Evolutionary conservation across 35 echinoderm and acorn worm genomes (phyloP).

Genomic region (Chiridota heheva): DNA sequence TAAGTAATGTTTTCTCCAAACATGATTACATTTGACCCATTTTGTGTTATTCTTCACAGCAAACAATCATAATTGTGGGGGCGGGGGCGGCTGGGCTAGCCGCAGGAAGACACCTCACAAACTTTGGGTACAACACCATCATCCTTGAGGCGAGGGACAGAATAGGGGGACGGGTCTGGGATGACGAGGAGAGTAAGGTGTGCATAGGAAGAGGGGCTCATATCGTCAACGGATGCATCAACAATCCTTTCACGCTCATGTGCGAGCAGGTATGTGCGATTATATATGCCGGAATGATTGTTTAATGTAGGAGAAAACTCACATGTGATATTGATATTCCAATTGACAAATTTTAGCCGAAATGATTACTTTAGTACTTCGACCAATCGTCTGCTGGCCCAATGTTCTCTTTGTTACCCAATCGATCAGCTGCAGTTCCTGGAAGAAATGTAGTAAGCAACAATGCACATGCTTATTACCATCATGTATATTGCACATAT

Average conservation of each 20-base stretch:
- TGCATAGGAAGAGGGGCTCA: slow-evolving; percentile 86
- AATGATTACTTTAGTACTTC: no score
- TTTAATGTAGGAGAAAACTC: not conserved
- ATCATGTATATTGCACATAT: no score
- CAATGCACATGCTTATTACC: no score
- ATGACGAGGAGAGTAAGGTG: slow-evolving; percentile 50
- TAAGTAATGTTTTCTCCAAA: no score
- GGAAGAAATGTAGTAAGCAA: no score
- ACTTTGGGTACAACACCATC: slow-evolving; percentile 70
- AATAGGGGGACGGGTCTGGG: slow-evolving; percentile 93
- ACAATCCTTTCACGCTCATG: slow-evolving; percentile 97
- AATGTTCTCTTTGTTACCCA: no score
- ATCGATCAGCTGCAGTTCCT: no score
- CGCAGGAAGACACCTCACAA: slow-evolving; percentile 73
- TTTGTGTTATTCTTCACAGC: slow-evolving; percentile 42
- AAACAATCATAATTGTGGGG: slow-evolving; percentile 71
- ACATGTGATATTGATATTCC: no score
- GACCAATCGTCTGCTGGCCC: no score
- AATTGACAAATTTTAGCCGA: no score
- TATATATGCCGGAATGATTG: not conserved
- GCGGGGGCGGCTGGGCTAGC: slow-evolving; percentile 85
- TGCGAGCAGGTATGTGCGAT: slow-evolving; percentile 88
- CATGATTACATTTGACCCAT: no score
- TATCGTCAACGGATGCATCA: slow-evolving; percentile 93
- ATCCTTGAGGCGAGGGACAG: slow-evolving; percentile 80